Evolutionary conservation across 2,113 vertebrate species (phyloP), one percentile per base, ranked within the genome.

Genomic region (Cyanoramphus novaezelandiae): DNA sequence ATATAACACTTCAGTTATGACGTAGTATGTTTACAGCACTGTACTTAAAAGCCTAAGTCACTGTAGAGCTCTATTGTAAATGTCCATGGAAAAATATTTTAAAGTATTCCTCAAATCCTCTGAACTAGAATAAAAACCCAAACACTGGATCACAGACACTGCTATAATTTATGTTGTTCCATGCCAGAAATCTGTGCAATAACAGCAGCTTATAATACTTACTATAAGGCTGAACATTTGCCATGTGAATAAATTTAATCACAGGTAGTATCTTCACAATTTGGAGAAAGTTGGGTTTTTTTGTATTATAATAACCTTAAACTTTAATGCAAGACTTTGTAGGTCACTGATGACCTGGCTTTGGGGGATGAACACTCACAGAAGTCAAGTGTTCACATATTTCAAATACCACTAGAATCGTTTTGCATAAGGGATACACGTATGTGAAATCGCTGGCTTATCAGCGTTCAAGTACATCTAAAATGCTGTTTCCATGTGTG

Each of bases 351-450:
- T 50, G 57, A 39, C 8, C 8, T 46, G 71, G 33, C 2, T 53
- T n/a, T 52, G 47, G 17, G 23, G 19, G 12, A 68, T 17, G 11
- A 70, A 78, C 10, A 28, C 2, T 47, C 9, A 24, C 5, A 82
- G 33, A 83, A 92, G 27, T 21, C 72, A 90, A 92, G 8, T 1
- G 3, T 46, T 52, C 62, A 8, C 14, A 44, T 3, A 7, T 75
- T 84, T 43, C 31, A 57, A 75, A 44, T 37, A 50, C 16, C 47
- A 82, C 10, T 57, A 64, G 71, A 71, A 41, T 75, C 0, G 11
- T 25, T 82, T 43, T 41, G 11, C 23, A 9, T 41, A n/a, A 60
- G 47, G 39, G 8, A 70, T 19, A 55, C 2, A 25, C 0, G 0
- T 35, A 23, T 10, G 27, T 50, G 47, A 70, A 87, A 47, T 23